A percentile compares a stretch with the other conserved stretches of the same genome.
Conservation (phyloP, 37 sponge, comb jelly and placozoan species). For the Beroe forskalii region DNA sequence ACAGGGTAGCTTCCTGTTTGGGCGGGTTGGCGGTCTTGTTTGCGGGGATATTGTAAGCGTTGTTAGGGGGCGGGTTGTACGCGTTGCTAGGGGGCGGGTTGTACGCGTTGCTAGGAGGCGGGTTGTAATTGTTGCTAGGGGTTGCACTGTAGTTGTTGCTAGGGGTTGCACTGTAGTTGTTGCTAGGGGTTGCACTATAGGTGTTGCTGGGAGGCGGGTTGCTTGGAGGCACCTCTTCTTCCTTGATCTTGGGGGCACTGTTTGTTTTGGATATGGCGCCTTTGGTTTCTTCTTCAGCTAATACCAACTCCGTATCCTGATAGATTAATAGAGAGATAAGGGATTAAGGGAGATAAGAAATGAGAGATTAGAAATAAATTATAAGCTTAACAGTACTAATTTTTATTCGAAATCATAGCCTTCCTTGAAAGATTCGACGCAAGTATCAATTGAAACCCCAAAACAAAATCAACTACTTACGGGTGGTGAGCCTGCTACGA, state of each 20-base stretch:
- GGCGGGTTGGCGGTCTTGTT: background rate
- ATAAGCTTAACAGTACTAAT: too few species aligned
- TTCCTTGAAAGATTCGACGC: too few species aligned
- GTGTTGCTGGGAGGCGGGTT: background rate
- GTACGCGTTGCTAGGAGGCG: background rate
- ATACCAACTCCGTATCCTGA: background rate
- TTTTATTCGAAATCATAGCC: too few species aligned
- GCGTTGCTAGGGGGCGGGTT: background rate
- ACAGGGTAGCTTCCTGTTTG: constrained; percentile 40
- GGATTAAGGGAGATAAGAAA: too few species aligned
- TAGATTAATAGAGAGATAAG: too few species aligned
- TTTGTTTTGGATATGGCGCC: background rate
- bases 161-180: background rate
- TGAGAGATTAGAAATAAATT: too few species aligned
- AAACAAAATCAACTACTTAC: too few species aligned
- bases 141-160: background rate
- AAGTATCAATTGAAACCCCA: too few species aligned
- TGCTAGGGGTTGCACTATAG: background rate
- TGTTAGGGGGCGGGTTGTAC: background rate
- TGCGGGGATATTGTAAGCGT: background rate
- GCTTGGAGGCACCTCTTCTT: background rate
- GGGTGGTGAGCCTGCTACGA: background rate
- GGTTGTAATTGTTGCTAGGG: background rate
- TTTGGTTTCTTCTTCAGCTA: background rate
- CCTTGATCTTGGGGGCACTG: background rate